Conservation (phyloP, 2,888 invertebrate species). For the Cheilosia impressa region DNA sequence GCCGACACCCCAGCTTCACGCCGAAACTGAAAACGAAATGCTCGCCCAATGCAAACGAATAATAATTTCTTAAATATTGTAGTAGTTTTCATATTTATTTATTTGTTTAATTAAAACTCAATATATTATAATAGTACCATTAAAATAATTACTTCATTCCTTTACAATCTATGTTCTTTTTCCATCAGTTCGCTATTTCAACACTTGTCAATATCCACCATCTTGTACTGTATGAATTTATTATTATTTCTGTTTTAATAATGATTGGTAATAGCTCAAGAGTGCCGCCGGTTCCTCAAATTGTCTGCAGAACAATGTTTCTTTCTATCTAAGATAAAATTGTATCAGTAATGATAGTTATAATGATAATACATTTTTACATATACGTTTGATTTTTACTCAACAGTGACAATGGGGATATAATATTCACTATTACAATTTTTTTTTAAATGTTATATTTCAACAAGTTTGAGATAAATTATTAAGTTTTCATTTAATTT, state of each 20-base stretch:
- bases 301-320: constrained; percentile 35
- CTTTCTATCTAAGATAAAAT: constrained; percentile 43
- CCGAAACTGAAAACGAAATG: no score
- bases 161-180: constrained; percentile 37
- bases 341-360: constrained; percentile 26
- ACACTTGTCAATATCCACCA: constrained; percentile 12
- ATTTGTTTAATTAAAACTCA: constrained; percentile 54
- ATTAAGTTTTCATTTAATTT: constrained; percentile 11
- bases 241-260: constrained; percentile 30
- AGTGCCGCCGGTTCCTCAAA: constrained; percentile 32
- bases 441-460: constrained; percentile 4
- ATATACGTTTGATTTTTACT: constrained; percentile 61
- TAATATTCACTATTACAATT: constrained; percentile 27
- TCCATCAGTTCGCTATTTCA: constrained; percentile 20
- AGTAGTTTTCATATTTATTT: constrained; percentile 53
- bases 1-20: no score
- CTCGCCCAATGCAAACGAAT: not conserved
- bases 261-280: constrained; percentile 38
- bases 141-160: constrained; percentile 47
- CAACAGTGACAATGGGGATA: constrained; percentile 49
- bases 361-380: constrained; percentile 56
- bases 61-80: not conserved
- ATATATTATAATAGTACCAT: constrained; percentile 38
- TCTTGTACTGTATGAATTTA: constrained; percentile 21
- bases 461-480: constrained; percentile 47